Evolutionary conservation across 2,888 invertebrate species (phyloP).

Genomic region (Pyrrhia umbra): DNA sequence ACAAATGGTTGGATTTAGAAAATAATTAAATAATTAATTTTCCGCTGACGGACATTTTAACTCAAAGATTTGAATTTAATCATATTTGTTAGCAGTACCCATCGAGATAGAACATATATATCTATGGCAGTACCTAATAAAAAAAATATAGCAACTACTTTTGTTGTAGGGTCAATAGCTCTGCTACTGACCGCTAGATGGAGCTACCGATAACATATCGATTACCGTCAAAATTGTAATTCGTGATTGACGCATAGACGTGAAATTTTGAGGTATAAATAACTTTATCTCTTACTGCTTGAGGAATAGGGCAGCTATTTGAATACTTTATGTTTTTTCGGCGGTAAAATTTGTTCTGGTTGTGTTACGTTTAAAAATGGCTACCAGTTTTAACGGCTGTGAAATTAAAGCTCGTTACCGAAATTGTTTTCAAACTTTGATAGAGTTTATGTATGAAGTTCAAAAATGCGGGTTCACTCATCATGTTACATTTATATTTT

Average conservation of each 20-base stretch:
- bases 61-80: no score
- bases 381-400: slow-evolving; percentile 78
- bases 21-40: no score
- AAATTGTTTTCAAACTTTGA: slow-evolving; percentile 77
- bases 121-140: slow-evolving; percentile 18
- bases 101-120: no score
- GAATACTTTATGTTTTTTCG: slow-evolving; percentile 35
- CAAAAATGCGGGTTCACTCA: slow-evolving; percentile 64
- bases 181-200: slow-evolving; percentile 82
- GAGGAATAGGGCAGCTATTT: slow-evolving; percentile 66
- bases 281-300: slow-evolving; percentile 41
- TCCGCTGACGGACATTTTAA: no score
- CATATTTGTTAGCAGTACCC: no score
- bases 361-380: slow-evolving; percentile 67
- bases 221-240: slow-evolving; percentile 76
- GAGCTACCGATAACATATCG: slow-evolving; percentile 81
- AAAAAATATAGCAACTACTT: slow-evolving; percentile 35
- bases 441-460: slow-evolving; percentile 68
- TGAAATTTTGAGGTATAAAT: slow-evolving; percentile 29
- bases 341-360: slow-evolving; percentile 50
- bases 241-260: slow-evolving; percentile 79
- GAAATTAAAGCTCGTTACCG: slow-evolving; percentile 78
- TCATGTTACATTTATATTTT: slow-evolving; percentile 69
- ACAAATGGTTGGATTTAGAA: no score
- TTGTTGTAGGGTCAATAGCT: slow-evolving; percentile 65